phyloP scores from a whole-genome alignment of 2,888 invertebrate genomes.

The Alsophila aescularia region DNA sequence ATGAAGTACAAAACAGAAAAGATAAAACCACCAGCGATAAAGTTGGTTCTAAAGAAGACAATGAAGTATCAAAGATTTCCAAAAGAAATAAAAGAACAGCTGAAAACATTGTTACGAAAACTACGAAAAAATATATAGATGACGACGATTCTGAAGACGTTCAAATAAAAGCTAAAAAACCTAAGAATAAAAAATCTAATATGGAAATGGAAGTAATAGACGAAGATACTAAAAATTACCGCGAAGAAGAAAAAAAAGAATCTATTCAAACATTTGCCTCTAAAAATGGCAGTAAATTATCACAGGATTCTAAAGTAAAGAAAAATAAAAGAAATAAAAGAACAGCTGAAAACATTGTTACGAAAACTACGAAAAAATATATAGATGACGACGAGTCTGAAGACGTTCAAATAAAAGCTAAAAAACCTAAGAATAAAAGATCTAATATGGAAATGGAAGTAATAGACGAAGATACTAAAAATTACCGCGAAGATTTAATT shows the following conservation, averaged over 20 bases:
- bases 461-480: too few species aligned
- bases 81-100: slow-evolving; percentile 18
- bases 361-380: slow-evolving; percentile 10
- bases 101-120: slow-evolving; percentile 18
- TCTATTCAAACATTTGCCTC: too few species aligned
- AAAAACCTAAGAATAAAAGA: slow-evolving; percentile 23
- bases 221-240: too few species aligned
- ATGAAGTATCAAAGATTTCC: not conserved
- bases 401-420: slow-evolving; percentile 33
- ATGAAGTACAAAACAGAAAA: slow-evolving; percentile 4
- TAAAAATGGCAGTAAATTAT: too few species aligned
- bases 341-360: too few species aligned
- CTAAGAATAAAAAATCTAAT: slow-evolving; percentile 16
- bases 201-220: too few species aligned
- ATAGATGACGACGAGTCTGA: slow-evolving; percentile 43
- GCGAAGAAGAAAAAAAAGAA: too few species aligned
- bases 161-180: slow-evolving; percentile 21
- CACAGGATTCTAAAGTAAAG: too few species aligned
- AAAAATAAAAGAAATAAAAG: too few species aligned
- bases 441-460: too few species aligned
- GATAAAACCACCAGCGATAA: not conserved
- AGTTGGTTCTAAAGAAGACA: not conserved
- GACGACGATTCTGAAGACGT: slow-evolving; percentile 43
- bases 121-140: slow-evolving; percentile 48
- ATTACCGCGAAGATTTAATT: too few species aligned